These are phyloP conservation scores for Falco cherrug DNA, from an alignment of 2,797 vertebrate genomes.

Conservation along the genomic window DNA sequence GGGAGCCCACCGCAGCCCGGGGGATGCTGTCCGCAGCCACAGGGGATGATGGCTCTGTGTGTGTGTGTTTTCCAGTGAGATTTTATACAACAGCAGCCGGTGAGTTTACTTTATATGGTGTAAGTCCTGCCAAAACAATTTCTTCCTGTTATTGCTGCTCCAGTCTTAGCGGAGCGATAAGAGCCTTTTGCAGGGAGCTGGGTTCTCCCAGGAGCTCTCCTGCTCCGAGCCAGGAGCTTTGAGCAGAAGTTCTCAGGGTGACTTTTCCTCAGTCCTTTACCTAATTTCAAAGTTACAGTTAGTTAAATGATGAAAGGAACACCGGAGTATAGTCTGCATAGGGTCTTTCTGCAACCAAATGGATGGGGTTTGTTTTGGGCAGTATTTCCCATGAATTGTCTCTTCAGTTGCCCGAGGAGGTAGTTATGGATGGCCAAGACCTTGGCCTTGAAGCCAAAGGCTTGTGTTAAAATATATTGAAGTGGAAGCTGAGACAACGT, in stretches of 20 bases:
- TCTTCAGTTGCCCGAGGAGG: not conserved
- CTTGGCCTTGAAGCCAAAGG: not conserved
- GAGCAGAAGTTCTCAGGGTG: not conserved
- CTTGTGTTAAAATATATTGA: not conserved
- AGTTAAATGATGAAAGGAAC: not conserved
- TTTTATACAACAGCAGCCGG: not conserved
- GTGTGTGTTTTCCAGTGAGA: not conserved
- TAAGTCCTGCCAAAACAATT: conserved; percentile 52
- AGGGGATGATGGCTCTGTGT: not conserved
- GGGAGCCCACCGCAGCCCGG: not conserved
- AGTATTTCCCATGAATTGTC: not conserved
- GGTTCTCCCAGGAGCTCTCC: not conserved
- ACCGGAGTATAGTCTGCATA: not conserved
- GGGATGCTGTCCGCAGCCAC: not conserved
- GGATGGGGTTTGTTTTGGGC: not conserved
- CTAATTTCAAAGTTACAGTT: not conserved
- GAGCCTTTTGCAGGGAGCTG: not conserved
- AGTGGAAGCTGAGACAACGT: not conserved
- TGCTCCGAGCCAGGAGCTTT: not conserved
- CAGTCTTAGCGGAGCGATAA: not conserved
- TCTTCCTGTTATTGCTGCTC: conserved; percentile 58
- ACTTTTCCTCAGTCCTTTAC: not conserved
- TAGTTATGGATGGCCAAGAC: not conserved
- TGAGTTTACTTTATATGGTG: conserved; percentile 4
- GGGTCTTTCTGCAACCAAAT: not conserved